Percentiles rank a stretch among this genome's conserved stretches.
Evolutionary conservation across 2,797 vertebrate species (phyloP).

Genomic region (Ambastaia sidthimunki): DNA sequence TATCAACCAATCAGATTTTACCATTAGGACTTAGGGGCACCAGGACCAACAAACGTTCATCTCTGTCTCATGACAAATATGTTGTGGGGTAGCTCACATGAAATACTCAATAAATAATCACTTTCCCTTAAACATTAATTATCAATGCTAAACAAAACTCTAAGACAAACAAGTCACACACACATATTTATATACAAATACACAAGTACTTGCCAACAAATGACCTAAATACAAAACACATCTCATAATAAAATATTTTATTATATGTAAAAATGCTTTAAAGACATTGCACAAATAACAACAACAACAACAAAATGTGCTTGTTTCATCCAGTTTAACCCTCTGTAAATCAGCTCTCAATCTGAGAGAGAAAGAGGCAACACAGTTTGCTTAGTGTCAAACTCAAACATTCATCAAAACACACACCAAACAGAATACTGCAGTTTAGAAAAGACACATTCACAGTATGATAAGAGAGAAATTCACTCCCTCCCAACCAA

Average conservation of each 20-base stretch:
- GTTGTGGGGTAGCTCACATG: no score
- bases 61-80: no score
- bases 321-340: constrained; percentile 17
- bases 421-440: constrained; percentile 54
- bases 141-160: no score
- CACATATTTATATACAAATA: not conserved
- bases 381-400: constrained; percentile 21
- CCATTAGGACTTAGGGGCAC: no score
- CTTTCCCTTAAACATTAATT: no score
- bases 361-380: constrained; percentile 39
- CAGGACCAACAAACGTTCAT: no score
- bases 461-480: constrained; percentile 56
- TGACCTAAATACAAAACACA: not conserved
- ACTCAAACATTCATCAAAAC: constrained; percentile 36
- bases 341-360: constrained; percentile 25
- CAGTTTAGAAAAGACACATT: constrained; percentile 46
- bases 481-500: constrained; percentile 27
- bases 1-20: no score
- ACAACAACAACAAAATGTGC: constrained; percentile 44
- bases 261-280: constrained; percentile 75
- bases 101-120: no score
- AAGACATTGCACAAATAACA: constrained; percentile 45
- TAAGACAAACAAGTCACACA: not conserved
- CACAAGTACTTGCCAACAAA: not conserved
- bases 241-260: constrained; percentile 70